phyloP scores from a whole-genome alignment of 2,113 vertebrate species.

The Pagrus major region DNA sequence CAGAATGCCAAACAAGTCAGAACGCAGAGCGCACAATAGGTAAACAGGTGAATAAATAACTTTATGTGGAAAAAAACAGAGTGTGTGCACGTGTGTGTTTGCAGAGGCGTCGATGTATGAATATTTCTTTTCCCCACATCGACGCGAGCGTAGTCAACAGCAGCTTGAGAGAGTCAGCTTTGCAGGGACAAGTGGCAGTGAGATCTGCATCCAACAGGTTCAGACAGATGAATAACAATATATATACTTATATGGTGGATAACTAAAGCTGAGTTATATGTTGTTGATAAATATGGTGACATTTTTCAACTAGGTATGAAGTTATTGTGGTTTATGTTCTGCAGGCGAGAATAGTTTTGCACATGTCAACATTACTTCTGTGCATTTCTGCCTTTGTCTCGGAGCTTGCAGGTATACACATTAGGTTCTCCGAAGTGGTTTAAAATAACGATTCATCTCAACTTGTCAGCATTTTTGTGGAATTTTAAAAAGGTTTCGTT shows the following conservation, averaged over 20 bases:
- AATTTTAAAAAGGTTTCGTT: conserved; percentile 59
- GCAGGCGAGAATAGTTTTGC: neutral
- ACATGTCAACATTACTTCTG: conserved; percentile 18
- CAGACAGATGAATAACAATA: conserved; percentile 46
- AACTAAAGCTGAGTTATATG: neutral
- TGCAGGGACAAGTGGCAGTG: conserved; percentile 52
- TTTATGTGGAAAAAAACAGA: conserved; percentile 9
- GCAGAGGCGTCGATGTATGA: conserved; percentile 10
- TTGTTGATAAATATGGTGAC: conserved; percentile 17
- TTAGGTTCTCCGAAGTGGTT: conserved; percentile 60
- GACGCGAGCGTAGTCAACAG: conserved; percentile 13
- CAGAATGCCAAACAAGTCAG: conserved; percentile 37
- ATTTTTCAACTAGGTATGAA: neutral
- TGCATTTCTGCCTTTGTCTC: conserved; percentile 60
- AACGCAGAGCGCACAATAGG: conserved; percentile 36
- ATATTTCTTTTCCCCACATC: conserved; percentile 6
- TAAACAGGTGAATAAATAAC: conserved; percentile 56
- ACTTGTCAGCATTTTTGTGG: conserved; percentile 44
- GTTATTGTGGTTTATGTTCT: conserved; percentile 17
- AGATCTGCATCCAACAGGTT: conserved; percentile 54
- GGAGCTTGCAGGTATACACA: conserved; percentile 57
- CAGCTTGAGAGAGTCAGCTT: conserved; percentile 49
- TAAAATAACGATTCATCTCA: conserved; percentile 60
- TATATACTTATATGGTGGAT: neutral
- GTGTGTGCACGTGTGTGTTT: conserved; percentile 33